A percentile compares a stretch with the other conserved stretches of the same genome.
Conservation (phyloP, 2,797 vertebrate genomes). For the Echiichthys vipera region DNA sequence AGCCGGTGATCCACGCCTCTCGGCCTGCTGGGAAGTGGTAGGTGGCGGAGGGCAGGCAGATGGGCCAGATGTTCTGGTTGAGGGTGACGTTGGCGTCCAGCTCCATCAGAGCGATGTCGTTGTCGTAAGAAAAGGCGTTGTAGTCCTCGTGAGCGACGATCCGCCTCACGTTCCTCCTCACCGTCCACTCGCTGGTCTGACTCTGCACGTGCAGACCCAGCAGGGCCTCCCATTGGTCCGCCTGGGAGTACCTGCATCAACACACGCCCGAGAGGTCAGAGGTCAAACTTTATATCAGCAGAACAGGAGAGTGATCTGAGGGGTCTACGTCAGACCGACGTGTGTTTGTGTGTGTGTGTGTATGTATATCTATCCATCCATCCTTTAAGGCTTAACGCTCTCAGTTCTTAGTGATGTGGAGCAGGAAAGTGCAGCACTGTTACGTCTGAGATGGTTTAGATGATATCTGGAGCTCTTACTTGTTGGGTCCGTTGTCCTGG, state of each 20-base stretch:
- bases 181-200: constrained; percentile 72
- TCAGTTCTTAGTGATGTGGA: no score
- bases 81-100: constrained; percentile 81
- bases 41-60: constrained; percentile 88
- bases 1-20: constrained; percentile 92
- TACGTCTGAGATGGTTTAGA: no score
- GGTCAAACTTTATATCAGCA: no score
- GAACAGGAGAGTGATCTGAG: no score
- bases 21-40: constrained; percentile 86
- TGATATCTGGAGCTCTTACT: constrained; percentile 73
- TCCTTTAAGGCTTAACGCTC: no score
- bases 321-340: no score
- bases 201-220: constrained; percentile 90
- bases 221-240: constrained; percentile 86
- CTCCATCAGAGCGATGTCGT: constrained; percentile 92
- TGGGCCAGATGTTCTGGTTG: constrained; percentile 85
- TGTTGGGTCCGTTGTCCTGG: constrained; percentile 66
- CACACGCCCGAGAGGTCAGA: neutral
- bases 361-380: no score
- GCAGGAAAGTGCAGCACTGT: no score
- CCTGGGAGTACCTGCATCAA: constrained; percentile 82
- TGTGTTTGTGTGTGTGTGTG: no score
- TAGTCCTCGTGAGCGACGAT: constrained; percentile 86
- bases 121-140: constrained; percentile 83
- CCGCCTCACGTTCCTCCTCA: constrained; percentile 77